phyloP scores from a whole-genome alignment of 2,888 invertebrate species.

The Thera britannica region DNA sequence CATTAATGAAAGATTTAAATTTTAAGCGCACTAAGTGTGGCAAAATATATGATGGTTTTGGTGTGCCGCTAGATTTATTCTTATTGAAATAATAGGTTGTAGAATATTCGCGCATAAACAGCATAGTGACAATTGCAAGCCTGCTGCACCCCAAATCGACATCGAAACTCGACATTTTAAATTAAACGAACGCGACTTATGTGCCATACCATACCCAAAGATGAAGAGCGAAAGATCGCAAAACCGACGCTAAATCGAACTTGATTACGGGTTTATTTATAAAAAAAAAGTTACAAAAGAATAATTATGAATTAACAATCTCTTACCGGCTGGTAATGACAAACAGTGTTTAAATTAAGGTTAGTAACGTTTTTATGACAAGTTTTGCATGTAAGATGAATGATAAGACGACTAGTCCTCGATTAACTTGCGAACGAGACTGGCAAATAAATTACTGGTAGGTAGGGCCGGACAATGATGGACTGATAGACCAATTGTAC shows the following conservation, averaged over 20 bases:
- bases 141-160: neutral
- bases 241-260: neutral
- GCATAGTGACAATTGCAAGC: slow-evolving; percentile 12
- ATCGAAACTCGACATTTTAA: neutral
- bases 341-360: too few relatives aligned
- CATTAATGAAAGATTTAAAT: neutral
- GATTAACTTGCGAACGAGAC: slow-evolving; percentile 2
- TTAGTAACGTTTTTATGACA: neutral
- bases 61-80: neutral
- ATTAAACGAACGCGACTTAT: neutral
- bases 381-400: neutral
- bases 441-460: neutral
- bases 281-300: neutral
- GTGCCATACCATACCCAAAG: neutral
- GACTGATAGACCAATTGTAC: slow-evolving; percentile 15
- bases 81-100: neutral
- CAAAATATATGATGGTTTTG: neutral
- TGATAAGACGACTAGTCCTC: neutral
- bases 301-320: neutral
- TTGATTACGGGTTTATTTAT: neutral
- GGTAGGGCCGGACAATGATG: neutral
- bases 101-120: slow-evolving; percentile 9
- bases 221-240: neutral
- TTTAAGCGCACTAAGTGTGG: too few relatives aligned
- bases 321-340: neutral